Evolutionary conservation across 2,888 invertebrate genomes (phyloP).

Genomic region (Plagodis dolabraria): DNA sequence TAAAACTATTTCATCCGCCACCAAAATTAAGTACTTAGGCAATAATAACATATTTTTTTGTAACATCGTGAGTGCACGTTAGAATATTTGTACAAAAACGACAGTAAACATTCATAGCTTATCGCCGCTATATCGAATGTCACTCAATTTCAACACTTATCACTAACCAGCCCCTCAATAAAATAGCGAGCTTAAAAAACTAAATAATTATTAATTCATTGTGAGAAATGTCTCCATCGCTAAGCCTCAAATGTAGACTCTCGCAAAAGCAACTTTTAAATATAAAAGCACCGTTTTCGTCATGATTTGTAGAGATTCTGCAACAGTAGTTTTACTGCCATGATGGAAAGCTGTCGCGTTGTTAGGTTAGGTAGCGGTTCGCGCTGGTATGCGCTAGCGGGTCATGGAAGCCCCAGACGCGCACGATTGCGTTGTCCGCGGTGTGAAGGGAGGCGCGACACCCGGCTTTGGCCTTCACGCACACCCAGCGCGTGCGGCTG

Average conservation of each 20-base stretch:
- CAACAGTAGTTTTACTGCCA: slow-evolving; percentile 10
- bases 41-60: slow-evolving; percentile 56
- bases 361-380: slow-evolving; percentile 62
- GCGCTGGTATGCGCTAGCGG: slow-evolving; percentile 76
- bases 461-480: slow-evolving; percentile 78
- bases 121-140: slow-evolving; percentile 42
- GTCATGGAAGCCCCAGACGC: slow-evolving; percentile 79
- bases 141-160: slow-evolving; percentile 69
- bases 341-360: neutral
- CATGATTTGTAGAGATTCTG: slow-evolving; percentile 47
- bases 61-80: slow-evolving; percentile 52
- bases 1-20: slow-evolving; percentile 73
- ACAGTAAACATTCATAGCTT: slow-evolving; percentile 41
- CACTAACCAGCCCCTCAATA: slow-evolving; percentile 54
- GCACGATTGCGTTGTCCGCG: slow-evolving; percentile 77
- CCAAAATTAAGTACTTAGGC: slow-evolving; percentile 58
- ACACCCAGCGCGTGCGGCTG: slow-evolving; percentile 75
- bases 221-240: slow-evolving; percentile 35
- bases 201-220: slow-evolving; percentile 42
- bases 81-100: slow-evolving; percentile 38
- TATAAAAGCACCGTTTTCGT: slow-evolving; percentile 47
- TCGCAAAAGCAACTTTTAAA: slow-evolving; percentile 49
- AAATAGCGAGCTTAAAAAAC: slow-evolving; percentile 50
- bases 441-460: slow-evolving; percentile 78
- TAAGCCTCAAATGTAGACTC: slow-evolving; percentile 54